phyloP scores from a whole-genome alignment of 2,797 vertebrate genomes.

The Euphonia xanthogaster region DNA sequence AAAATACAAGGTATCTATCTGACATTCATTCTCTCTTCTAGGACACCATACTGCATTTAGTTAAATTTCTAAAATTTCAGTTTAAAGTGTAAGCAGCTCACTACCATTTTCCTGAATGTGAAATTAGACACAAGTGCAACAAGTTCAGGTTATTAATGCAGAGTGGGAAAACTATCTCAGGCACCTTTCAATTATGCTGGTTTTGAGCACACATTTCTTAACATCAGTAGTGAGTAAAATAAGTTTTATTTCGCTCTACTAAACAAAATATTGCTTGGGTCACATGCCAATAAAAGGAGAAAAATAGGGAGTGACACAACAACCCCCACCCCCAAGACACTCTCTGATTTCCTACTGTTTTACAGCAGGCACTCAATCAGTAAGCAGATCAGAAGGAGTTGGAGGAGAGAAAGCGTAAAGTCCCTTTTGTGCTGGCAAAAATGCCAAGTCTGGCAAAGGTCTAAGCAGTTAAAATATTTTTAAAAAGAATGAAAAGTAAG shows the following conservation, averaged over 20 bases:
- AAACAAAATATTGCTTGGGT: slow-evolving; percentile 65
- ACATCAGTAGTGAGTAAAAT: not conserved
- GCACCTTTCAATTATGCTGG: not conserved
- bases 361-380: slow-evolving; percentile 76
- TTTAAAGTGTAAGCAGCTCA: not conserved
- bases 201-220: not conserved
- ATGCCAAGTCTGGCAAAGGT: slow-evolving; percentile 72
- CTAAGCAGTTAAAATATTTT: slow-evolving; percentile 80
- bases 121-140: slow-evolving; percentile 63
- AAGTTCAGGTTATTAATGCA: slow-evolving; percentile 60
- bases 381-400: slow-evolving; percentile 67
- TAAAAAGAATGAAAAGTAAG: slow-evolving; percentile 69
- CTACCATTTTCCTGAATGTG: not conserved
- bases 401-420: slow-evolving; percentile 51
- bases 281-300: slow-evolving; percentile 68
- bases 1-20: not conserved
- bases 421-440: slow-evolving; percentile 69
- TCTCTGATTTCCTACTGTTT: slow-evolving; percentile 72
- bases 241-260: slow-evolving; percentile 61
- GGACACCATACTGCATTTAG: not conserved
- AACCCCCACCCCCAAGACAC: slow-evolving; percentile 65
- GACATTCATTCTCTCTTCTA: not conserved
- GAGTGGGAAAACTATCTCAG: slow-evolving; percentile 22
- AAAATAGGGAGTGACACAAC: slow-evolving; percentile 49
- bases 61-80: not conserved